A percentile compares a stretch with the other conserved stretches of the same genome.
Evolutionary conservation across 35 echinoderm and acorn worm species (phyloP).

Genomic region (Apostichopus parvimensis): DNA sequence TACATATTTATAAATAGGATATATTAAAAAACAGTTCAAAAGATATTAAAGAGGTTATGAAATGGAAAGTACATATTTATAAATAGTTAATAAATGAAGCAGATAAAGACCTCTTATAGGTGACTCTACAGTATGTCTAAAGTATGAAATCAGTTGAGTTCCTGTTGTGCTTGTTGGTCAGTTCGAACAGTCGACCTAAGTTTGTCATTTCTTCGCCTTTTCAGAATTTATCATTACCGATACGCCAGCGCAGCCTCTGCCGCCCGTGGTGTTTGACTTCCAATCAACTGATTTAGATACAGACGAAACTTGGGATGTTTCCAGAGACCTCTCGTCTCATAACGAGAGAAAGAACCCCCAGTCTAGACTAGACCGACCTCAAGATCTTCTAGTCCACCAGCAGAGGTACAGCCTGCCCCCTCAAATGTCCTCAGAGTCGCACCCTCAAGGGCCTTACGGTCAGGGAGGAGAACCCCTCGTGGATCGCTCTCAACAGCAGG

Average conservation of each 20-base stretch:
- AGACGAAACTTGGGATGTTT: slow-evolving; percentile 42
- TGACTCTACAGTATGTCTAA: no score
- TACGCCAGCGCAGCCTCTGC: background rate
- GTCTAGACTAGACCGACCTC: slow-evolving; percentile 16
- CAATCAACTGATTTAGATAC: slow-evolving; percentile 50
- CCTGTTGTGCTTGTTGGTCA: no score
- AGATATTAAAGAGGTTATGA: no score
- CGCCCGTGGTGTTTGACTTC: slow-evolving; percentile 15
- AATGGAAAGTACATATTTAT: no score
- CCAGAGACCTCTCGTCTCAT: background rate
- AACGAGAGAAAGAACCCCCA: background rate
- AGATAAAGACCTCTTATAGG: no score
- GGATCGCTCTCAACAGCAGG: slow-evolving; percentile 15
- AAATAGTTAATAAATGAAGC: no score
- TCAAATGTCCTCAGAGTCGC: background rate
- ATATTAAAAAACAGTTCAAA: no score
- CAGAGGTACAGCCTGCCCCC: background rate
- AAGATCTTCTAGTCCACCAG: slow-evolving; percentile 31
- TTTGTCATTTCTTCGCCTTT: background rate
- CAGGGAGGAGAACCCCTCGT: slow-evolving; percentile 22
- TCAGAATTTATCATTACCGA: background rate
- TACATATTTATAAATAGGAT: no score
- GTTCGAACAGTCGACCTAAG: no score
- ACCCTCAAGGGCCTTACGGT: slow-evolving; percentile 4
- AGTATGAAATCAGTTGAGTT: no score